phyloP scores from a whole-genome alignment of 2,113 vertebrate genomes.

The Hippoglossus stenolepis region DNA sequence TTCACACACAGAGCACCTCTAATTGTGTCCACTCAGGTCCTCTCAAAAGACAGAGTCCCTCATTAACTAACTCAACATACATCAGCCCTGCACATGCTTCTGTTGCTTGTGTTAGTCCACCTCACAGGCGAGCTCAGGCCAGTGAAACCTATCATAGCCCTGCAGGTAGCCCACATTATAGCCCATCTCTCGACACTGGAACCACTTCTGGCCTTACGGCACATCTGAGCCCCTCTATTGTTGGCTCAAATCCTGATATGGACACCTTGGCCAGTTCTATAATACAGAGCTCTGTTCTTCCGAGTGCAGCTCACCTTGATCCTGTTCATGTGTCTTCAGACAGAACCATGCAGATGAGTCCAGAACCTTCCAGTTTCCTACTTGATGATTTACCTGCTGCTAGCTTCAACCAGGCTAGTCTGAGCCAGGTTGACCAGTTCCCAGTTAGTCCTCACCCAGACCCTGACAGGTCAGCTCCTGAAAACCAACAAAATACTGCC shows the following conservation, averaged over 20 bases:
- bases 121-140: conserved; percentile 44
- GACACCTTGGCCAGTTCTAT: background rate
- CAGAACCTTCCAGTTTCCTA: conserved; percentile 11
- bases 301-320: background rate
- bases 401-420: background rate
- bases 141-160: conserved; percentile 4
- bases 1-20: conserved; percentile 30
- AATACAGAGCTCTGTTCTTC: background rate
- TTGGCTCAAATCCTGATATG: background rate
- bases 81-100: conserved; percentile 43
- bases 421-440: conserved; percentile 13
- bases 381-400: background rate
- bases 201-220: conserved; percentile 6
- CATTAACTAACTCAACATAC: background rate
- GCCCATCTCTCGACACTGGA: conserved; percentile 19
- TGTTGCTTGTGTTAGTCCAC: conserved; percentile 26
- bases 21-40: conserved; percentile 35
- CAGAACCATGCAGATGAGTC: background rate
- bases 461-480: conserved; percentile 1
- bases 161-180: background rate
- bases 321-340: conserved; percentile 8
- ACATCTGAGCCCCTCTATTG: conserved; percentile 11
- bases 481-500: conserved; percentile 23
- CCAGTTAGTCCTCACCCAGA: background rate
- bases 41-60: conserved; percentile 32